phyloP scores from a whole-genome alignment of 2,113 vertebrate genomes.

The cat (Felis catus) region F.catus_Fca126_mat1.0 CM031420.1:40177001-40177500 shows the following conservation, averaged over 20 bases:
- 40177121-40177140: background rate
- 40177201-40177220: background rate
- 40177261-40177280: background rate
- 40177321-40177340: background rate
- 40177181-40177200: background rate
- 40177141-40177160: background rate
- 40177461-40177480: constrained; percentile 35
- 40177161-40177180: background rate
- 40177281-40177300: background rate
- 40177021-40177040: background rate
- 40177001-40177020: background rate
- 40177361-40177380: background rate
- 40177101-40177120: background rate
- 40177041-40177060: background rate
- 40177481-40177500: background rate
- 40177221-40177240: background rate
- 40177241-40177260: background rate
- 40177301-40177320: background rate
- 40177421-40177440: background rate
- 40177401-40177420: background rate
- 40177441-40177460: constrained; percentile 14
- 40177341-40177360: background rate
- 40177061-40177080: background rate
- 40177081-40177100: background rate
- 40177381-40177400: constrained; percentile 1